Evolutionary conservation across 2,113 vertebrate genomes (phyloP).

Genomic region (Psettodes erumei): DNA sequence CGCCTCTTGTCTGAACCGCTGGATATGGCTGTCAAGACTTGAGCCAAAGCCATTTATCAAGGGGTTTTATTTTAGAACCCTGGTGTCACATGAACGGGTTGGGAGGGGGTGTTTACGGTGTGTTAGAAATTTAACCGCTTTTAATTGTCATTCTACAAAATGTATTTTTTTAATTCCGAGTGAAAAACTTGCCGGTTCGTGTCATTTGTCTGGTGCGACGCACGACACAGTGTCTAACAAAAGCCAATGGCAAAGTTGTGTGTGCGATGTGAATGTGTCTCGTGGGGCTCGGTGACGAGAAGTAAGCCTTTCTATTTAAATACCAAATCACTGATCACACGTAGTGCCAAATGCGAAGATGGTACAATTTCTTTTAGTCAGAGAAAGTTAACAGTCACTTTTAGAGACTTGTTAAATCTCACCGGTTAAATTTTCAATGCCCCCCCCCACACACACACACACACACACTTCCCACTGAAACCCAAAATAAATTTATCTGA

Average conservation of each 20-base stretch:
- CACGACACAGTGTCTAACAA: slow-evolving; percentile 26
- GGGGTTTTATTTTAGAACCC: slow-evolving; percentile 28
- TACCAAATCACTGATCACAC: background rate
- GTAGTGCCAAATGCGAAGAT: background rate
- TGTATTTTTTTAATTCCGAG: background rate
- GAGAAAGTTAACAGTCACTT: background rate
- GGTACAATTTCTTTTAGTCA: background rate
- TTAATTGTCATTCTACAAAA: background rate
- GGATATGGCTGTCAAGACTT: slow-evolving; percentile 43
- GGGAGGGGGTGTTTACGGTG: background rate
- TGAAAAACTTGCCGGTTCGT: background rate
- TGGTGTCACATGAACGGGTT: background rate
- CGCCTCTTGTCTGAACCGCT: slow-evolving; percentile 52
- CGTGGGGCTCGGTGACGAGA: background rate
- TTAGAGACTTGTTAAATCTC: background rate
- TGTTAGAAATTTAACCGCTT: background rate
- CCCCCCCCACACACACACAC: background rate
- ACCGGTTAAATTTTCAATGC: background rate
- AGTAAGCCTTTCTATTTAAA: background rate
- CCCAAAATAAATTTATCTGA: background rate
- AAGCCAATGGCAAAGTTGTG: slow-evolving; percentile 45
- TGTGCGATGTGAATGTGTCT: slow-evolving; percentile 21
- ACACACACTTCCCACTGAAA: background rate
- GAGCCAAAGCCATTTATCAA: slow-evolving; percentile 47
- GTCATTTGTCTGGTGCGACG: slow-evolving; percentile 12